These are phyloP conservation scores for Sebastiscus tertius DNA, from an alignment of 2,797 vertebrate genomes.

Conservation along the genomic window DNA sequence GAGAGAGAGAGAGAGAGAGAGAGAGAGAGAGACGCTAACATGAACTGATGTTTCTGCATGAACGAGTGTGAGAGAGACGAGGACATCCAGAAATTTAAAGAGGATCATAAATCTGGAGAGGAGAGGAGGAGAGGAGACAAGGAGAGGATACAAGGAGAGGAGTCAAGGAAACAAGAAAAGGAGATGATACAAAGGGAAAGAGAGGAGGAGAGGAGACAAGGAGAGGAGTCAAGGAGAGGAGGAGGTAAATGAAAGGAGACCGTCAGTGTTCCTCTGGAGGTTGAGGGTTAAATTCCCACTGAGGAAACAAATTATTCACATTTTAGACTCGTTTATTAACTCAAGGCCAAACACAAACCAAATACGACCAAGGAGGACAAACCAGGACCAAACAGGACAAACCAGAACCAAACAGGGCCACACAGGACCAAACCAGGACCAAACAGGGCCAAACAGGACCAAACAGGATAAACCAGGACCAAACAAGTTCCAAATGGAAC, in stretches of 20 bases:
- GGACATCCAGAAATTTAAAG: conserved; percentile 1
- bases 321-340: background rate
- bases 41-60: background rate
- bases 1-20: too few species aligned
- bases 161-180: background rate
- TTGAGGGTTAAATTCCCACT: background rate
- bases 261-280: background rate
- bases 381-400: too few species aligned
- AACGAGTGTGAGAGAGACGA: background rate
- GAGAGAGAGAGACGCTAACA: background rate
- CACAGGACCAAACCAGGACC: too few species aligned
- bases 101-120: background rate
- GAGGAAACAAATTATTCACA: too few species aligned
- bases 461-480: too few species aligned
- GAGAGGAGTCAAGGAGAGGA: background rate
- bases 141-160: background rate
- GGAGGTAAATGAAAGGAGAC: background rate
- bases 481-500: too few species aligned
- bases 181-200: too few species aligned
- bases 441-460: background rate
- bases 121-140: background rate
- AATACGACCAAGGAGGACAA: background rate
- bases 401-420: too few species aligned
- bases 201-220: too few species aligned
- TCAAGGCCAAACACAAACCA: background rate